Base-by-base conservation (phyloP, 2,113 vertebrate species). In the Hippocampus abdominalis region DNA sequence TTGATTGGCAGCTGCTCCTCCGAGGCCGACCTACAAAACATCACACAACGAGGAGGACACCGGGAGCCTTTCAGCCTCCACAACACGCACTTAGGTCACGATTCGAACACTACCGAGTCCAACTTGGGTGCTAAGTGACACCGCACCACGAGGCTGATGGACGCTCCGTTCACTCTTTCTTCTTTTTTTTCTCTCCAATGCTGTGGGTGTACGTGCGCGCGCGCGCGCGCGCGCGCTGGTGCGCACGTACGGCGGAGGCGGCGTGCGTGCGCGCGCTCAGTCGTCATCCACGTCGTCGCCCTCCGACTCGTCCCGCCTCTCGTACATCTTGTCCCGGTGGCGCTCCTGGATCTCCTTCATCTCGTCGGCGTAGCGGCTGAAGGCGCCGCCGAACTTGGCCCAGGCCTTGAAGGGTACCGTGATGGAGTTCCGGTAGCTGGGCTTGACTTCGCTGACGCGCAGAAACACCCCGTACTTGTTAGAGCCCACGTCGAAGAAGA, bases 401-500 rank as follows among this genome's bases (percentile, higher is more conserved):
- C 96, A 98, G 81, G 95, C 96, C 84, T 98, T 98, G 84, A 95
- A 94, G 1, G 96, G 96, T 46, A 98, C 94, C 56, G 96, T 98
- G 92, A 98, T 98, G 84, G 96, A 95, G 91, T 98, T 98, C 90
- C 96, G 93, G 92, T 98, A 98, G 83, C 95, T 95, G 42, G 96
- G 96, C 90, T 98, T 98, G 82, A 98, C 96, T 89, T 98, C 96
- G 88, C 96, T 98, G 66, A 98, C 95, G 4, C 96, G 92, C 89
- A 98, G 90, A 75, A 98, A 98, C 84, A 98, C 96, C 1, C 96
- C 96, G 88, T 98, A 98, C 83, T 98, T 98, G 93, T 98, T 98
- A 91, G 93, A 95, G 25, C 96, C 96, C 29, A 98, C 96, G 87
- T 98, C 96, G 90, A 98, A 98, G 73, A 98, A 98, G 89, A 98